Evolutionary conservation across 2,888 invertebrate species (phyloP), one percentile per base, ranked within the genome.

Genomic region (Ceraclea dissimilis): DNA sequence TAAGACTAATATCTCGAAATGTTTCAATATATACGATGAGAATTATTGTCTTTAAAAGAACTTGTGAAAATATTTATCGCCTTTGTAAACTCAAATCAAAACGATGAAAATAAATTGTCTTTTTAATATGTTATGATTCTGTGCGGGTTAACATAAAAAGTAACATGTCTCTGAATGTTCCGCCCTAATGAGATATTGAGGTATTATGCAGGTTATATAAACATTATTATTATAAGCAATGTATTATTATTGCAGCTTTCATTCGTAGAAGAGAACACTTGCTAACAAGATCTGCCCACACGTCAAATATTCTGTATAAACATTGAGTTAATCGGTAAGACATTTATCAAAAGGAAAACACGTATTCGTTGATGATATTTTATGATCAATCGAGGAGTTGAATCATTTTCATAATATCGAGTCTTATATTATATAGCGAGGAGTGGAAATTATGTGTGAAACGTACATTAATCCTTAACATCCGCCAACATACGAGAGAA

Each of bases 271-370:
- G 39, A 39, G 39, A 39, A 39, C 39, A 39, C 39, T 39, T 39
- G 39, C 39, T 39, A 39, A 39, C 39, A 39, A 39, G 39, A 16
- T 39, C 39, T 39, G 39, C 39, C 39, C 39, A 39, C 39, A 39
- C 39, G 13, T 39, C n/a, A 39, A 39, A 39, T 39, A 39, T 39
- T 39, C 39, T 16, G 39, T 39, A 13, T 16, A 39, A 4, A 26
- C 26, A 4, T 6, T 10, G 39, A 39, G 8, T 8, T 39, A 39
- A 39, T 39, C 39, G 39, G 39, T 13, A 20, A 47, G 19, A 19
- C 13, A 47, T 47, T 20, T 47, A 20, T 47, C 18, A 20, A 20
- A 20, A 47, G 19, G 21, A 47, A 47, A 19, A 47, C 13, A 19
- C 18, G 21, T 10, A 18, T 4, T 18, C 18, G 47, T 19, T 47